Evolutionary conservation across 2,888 invertebrate genomes (phyloP), one percentile per base, ranked within the genome.

Genomic region (Drosophila pegasa): DNA sequence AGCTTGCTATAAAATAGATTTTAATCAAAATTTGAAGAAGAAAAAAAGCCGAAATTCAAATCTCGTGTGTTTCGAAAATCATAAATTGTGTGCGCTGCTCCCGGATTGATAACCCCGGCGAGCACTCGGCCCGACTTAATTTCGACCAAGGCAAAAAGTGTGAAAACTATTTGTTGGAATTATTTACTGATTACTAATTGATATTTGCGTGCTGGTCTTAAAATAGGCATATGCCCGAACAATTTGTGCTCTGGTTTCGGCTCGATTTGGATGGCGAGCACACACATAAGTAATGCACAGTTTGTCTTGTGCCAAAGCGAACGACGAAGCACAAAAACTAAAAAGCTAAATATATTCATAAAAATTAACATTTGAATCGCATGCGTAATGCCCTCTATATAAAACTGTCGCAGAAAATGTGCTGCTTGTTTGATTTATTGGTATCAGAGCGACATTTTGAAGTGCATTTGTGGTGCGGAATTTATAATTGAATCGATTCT

Each of bases 251-350:
- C 74, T 71, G 76, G 80, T 85, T 85, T 72, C 29, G 12, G 27
- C 27, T 22, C 38, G 47, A 45, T 87, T 74, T 29, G n/a, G 51
- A 78, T 73, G 67, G 57, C 62, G 57, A 65, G 40, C 60, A 29
- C 45, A 29, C 45, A 66, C 73, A 80, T 78, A 78, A 86, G 68
- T 68, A 74, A 83, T 80, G 78, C 88, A 69, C 54, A 74, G 66
- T 83, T 78, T 88, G 84, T 83, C 88, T 88, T 86, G 88, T 88
- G 84, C 87, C 88, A 80, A 82, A 81, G 67, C 29, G 22, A 50
- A 52, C 35, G 29, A 2, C n/a, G 29, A 45, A 16, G 14, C 8
- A 56, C 55, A 61, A 52, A 33, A 31, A n/a, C 18, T 10, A 29
- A 50, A 16, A 16, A 25, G 20, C 33, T 50, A 35, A 50, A 35